Evolutionary conservation across 2,888 invertebrate species (phyloP), one percentile per base, ranked within the genome.

Genomic region (Drosophila differens): DNA sequence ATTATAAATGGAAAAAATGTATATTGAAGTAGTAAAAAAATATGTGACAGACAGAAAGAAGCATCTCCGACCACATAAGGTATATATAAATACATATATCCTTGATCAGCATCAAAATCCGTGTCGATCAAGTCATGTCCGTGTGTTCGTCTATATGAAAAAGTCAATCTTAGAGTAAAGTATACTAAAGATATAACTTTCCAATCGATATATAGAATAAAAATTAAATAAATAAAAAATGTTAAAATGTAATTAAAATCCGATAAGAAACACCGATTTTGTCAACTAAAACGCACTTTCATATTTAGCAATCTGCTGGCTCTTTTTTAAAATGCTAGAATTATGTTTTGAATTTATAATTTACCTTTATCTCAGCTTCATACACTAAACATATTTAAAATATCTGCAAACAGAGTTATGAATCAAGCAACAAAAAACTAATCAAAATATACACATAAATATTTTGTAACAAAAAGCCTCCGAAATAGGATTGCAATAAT

Each of bases 311-410:
- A 4, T 25, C 4, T 35, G 35, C 5, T 35, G 5, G 0, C 0
- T 5, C 35, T 16, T 14, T 35, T 35, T 35, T 0, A 25, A 47
- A 0, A 25, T 47, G 0, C 0, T 4, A 9, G 0, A 16, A 25
- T 6, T 12, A 5, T 44, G 12, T 12, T 6, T 22, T 22, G 22
- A 44, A 44, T 47, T 16, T 16, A 9, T 47, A 16, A 47, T 22
- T 47, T 25, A 47, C 9, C 4, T 47, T 47, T 4, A 22, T 25
- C 25, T 47, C 14, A 22, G 47, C 14, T 47, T 47, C n/a, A n/a
- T 2, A 41, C 41, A 41, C 41, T 41, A n/a, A 41, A 41, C 10
- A 41, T 10, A 41, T n/a, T 39, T n/a, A 10, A 41, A 41, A n/a
- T 4, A 41, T 19, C 39, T n/a, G 39, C 12, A 41, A 41, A 41